phyloP scores from a whole-genome alignment of 2,797 vertebrate genomes.

The Xenopus petersii region DNA sequence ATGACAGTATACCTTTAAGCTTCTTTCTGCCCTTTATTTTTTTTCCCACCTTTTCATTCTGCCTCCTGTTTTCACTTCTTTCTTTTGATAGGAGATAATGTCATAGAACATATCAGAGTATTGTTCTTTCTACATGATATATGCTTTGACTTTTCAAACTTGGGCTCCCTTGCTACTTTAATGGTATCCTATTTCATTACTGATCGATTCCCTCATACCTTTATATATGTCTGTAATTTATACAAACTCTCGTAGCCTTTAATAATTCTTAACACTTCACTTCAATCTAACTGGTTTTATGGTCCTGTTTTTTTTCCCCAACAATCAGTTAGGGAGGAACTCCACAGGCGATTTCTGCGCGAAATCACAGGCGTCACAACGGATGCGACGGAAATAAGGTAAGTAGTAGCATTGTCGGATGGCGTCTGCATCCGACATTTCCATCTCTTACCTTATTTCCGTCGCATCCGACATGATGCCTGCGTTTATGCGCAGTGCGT shows the following conservation, averaged over 20 bases:
- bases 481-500: too few relatives aligned
- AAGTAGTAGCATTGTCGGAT: too few relatives aligned
- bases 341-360: too few relatives aligned
- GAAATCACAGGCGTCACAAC: too few relatives aligned
- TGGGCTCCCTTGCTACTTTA: slow-evolving; percentile 71
- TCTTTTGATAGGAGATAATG: slow-evolving; percentile 62
- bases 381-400: too few relatives aligned
- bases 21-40: slow-evolving; percentile 20
- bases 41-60: slow-evolving; percentile 13
- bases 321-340: too few relatives aligned
- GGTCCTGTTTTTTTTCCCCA: slow-evolving; percentile 56
- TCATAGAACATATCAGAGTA: slow-evolving; percentile 65
- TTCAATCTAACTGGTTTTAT: slow-evolving; percentile 58
- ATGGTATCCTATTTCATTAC: slow-evolving; percentile 74
- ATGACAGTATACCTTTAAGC: too few relatives aligned
- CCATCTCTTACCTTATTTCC: too few relatives aligned
- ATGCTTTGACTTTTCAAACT: slow-evolving; percentile 72
- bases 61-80: slow-evolving; percentile 50
- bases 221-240: slow-evolving; percentile 76
- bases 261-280: slow-evolving; percentile 71
- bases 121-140: slow-evolving; percentile 73
- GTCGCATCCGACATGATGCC: too few relatives aligned
- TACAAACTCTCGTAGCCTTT: slow-evolving; percentile 72
- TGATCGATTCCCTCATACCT: slow-evolving; percentile 73
- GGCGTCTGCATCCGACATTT: too few relatives aligned